These are phyloP conservation scores for Atta texana DNA, from an alignment of 1,140 invertebrate species.

Conservation along the genomic window DNA sequence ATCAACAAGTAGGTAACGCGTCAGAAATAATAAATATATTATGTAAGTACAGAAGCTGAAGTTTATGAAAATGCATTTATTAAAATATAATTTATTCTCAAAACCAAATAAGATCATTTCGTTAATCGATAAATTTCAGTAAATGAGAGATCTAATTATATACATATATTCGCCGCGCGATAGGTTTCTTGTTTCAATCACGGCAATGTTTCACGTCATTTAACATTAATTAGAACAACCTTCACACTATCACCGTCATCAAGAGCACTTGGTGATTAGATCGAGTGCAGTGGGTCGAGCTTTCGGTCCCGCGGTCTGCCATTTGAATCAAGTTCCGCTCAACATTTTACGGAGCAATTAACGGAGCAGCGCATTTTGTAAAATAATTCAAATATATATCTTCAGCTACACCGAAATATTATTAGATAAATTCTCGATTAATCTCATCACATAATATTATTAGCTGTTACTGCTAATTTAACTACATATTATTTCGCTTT, in stretches of 20 bases:
- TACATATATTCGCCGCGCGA: not conserved
- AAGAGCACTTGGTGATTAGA: conserved; percentile 70
- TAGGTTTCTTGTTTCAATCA: conserved; percentile 37
- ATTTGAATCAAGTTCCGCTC: conserved; percentile 51
- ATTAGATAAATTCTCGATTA: not conserved
- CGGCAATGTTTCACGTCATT: conserved; percentile 66
- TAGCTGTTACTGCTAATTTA: not conserved
- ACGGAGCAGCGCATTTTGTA: not conserved
- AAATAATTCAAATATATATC: not conserved
- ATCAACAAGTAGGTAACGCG: not conserved
- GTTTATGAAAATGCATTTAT: not conserved
- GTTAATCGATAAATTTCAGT: not conserved
- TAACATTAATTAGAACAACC: conserved; percentile 81
- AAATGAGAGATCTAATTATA: conserved; percentile 27
- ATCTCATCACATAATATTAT: not conserved
- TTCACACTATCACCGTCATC: conserved; percentile 74
- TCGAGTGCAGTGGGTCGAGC: conserved; percentile 68
- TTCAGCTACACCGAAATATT: not conserved
- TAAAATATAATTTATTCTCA: not conserved
- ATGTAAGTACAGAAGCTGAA: too few relatives aligned
- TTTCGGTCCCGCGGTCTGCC: conserved; percentile 48
- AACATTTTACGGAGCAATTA: conserved; percentile 21
- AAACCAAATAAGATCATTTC: not conserved
- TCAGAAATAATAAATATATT: not conserved
- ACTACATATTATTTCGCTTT: not conserved